A percentile compares a stretch with the other conserved stretches of the same genome.
phyloP scores from a whole-genome alignment of 2,797 vertebrate genomes.

The Anguilla obscura region DNA sequence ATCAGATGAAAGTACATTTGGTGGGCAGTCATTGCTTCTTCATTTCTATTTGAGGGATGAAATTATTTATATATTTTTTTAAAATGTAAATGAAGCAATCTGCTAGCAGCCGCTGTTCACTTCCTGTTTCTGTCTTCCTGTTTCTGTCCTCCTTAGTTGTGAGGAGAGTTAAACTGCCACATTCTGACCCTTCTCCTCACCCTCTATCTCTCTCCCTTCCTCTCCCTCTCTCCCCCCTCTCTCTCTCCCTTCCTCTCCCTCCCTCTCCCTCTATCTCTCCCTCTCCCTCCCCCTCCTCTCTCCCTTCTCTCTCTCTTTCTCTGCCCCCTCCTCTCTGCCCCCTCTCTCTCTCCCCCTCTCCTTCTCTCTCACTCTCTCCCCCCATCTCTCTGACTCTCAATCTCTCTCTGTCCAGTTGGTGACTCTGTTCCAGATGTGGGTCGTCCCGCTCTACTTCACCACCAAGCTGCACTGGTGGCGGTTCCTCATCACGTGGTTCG shows the following conservation, averaged over 20 bases:
- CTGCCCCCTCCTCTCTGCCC: too few species aligned
- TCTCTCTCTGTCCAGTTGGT: slow-evolving; percentile 80
- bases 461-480: slow-evolving; percentile 97
- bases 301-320: too few species aligned
- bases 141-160: neutral
- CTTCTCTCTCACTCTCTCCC: too few species aligned
- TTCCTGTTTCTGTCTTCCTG: neutral
- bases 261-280: too few species aligned
- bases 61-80: slow-evolving; percentile 22
- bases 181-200: neutral
- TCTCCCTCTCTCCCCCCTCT: too few species aligned
- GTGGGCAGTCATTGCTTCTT: neutral
- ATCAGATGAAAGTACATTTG: neutral
- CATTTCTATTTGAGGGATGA: neutral
- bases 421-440: slow-evolving; percentile 99
- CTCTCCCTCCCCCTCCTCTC: neutral
- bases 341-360: too few species aligned
- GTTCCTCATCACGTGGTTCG: slow-evolving; percentile 90
- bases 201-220: neutral
- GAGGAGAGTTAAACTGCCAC: neutral
- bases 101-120: neutral
- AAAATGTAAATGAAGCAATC: slow-evolving; percentile 41
- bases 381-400: neutral
- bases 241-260: too few species aligned
- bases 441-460: slow-evolving; percentile 97